Base-by-base conservation (phyloP, 2,797 vertebrate species). In the Pagetopsis macropterus region DNA sequence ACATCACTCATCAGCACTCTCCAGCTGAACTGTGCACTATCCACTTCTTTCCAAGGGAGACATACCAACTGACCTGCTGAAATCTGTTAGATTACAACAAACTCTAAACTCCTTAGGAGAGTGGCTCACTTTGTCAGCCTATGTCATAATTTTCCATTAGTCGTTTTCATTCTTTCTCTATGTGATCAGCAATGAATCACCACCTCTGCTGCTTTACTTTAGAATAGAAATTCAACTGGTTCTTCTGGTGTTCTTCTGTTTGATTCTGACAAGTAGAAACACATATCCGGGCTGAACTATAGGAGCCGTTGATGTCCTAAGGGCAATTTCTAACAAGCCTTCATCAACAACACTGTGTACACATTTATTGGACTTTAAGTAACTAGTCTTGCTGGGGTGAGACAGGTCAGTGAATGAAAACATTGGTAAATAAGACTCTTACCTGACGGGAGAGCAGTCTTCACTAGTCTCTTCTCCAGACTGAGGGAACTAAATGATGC, bases 131-230 rank as follows among this genome's bases (percentile, higher is more conserved):
- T 88, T 91, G 75, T 84, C 79, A 78, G 55, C 16, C 19, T n/a
- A 50, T 78, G 85, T 87, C 89, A 84, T 70, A 54, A 16, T 79
- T 88, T 90, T 83, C 86, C 74, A 72, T 72, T 48, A 65, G 64
- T 9, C 65, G 58, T 40, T 67, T 78, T 75, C 84, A 87, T 91
- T 88, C 83, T 79, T 88, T 64, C 65, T 71, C 43, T 23, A 14
- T 82, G 84, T 57, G 78, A 87, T 92, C 90, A 90, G 82, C 69
- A 66, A 2, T 89, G 85, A 90, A 88, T 90, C 90, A 90, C 56
- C 66, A 64, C 67, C 62, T 88, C 49, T 70, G 52, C 58, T 37
- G 21, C 2, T 61, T 57, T 68, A 60, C 71, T 85, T 74, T 15
- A 84, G 67, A 31, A 57, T 84, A 67, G n/a, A 15, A 56, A 4